Evolutionary conservation across 1,140 invertebrate genomes (phyloP), one percentile per base, ranked within the genome.

Genomic region (Littorina saxatilis): DNA sequence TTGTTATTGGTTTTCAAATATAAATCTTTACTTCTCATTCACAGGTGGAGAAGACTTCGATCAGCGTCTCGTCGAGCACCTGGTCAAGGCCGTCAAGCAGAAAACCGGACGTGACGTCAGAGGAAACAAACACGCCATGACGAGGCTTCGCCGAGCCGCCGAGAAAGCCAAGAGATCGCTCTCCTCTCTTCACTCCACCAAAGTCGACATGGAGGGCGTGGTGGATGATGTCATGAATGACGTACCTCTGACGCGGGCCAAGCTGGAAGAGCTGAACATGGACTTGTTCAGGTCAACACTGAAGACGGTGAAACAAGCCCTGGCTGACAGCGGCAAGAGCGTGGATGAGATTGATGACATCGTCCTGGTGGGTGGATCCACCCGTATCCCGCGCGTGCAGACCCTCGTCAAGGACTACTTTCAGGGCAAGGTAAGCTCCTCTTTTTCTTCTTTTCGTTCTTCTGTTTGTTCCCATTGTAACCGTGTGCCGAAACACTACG

Each of bases 231-330:
- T 66, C 55, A 73, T 73, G 37, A 97, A 99, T 89, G 98, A 99
- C 91, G 99, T 99, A 95, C 98, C 97, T 17, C 93, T 99, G 61
- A 99, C 99, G 80, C 95, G 99, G 89, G 98, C 99, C 88, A 99
- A 99, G 94, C 99, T 99, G 90, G 99, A 99, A 92, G 99, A 99
- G 93, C 94, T 99, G 88, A 99, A 99, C 94, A 98, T 99, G 96
- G 98, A 99, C 92, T 94, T 99, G 61, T 99, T 99, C 96, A 95
- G 97, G 88, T 98, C 97, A 39, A 99, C 99, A 1, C 94, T 99
- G 94, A 99, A 99, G 92, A 98, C 99, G 3, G 98, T 99, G 5
- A 83, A 92, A 79, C 91, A 90, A 68, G 92, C 92, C 9, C 93
- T 99, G 78, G 97, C 99, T 93, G 99, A 99, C 93, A 97, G 98